Base-by-base conservation (phyloP, 2,113 vertebrate species). In the Hyla sarda region DNA sequence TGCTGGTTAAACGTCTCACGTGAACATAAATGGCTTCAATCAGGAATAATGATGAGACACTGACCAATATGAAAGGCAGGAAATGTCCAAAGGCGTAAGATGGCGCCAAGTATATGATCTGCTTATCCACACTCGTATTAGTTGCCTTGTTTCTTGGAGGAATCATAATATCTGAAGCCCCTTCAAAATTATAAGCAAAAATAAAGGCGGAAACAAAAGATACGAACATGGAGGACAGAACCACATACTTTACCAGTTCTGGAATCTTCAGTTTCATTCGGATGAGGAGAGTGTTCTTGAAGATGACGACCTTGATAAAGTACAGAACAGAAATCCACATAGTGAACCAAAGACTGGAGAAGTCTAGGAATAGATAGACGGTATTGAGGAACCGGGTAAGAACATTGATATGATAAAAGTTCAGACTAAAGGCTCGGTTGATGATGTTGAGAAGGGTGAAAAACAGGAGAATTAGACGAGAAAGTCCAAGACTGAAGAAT, bases 261-360 rank as follows among this genome's bases (percentile, higher is more conserved):
- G 80, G 62, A 17, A 82, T 71, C 28, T 45, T 82, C 45, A 71
- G 30, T 16, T 82, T 82, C 16, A 82, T 48, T 10, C n/a, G 80
- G 32, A 52, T 25, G n/a, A 82, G 41, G 11, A 82, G 5, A 71
- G 11, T 2, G 16, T 34, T 82, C 17, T 69, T 69, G 11, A 71
- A 82, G 17, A 82, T 82, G 60, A 9, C 16, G 28, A 82, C 19
- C n/a, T 82, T 82, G 6, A 82, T 10, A 21, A 32, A 82, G 62
- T 82, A 82, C 5, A 69, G 45, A 14, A 71, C n/a, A 48, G 45
- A 82, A 17, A 82, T 62, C 80, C 80, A 82, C 41, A 30, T 32
- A 17, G 62, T 14, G 3, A 82, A 50, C 80, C 80, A 82, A 30
- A 50, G 25, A 48, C 45, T 52, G 28, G 10, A 71, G 17, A 69